These are phyloP conservation scores for Pitta sordida DNA, from an alignment of 2,113 vertebrate genomes.

Conservation along the genomic window DNA sequence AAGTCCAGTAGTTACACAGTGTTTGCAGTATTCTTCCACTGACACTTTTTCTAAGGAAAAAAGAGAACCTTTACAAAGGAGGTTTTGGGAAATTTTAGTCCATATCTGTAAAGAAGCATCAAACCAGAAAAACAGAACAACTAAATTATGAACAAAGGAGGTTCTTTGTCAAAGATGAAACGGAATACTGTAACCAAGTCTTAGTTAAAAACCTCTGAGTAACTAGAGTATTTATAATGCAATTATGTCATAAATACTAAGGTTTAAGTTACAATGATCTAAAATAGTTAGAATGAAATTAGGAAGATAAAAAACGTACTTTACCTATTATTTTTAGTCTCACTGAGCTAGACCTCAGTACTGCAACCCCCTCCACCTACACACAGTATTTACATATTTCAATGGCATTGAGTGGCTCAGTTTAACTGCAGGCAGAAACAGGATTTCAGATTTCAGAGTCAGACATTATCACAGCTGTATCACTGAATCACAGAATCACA, in stretches of 20 bases:
- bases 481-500: too few species aligned
- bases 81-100: not conserved
- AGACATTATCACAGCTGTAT: not conserved
- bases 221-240: not conserved
- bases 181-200: not conserved
- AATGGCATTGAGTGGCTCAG: not conserved
- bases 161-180: not conserved
- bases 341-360: not conserved
- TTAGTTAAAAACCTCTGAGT: not conserved
- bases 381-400: not conserved
- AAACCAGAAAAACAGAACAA: not conserved
- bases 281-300: not conserved
- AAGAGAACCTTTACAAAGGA: not conserved
- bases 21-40: not conserved
- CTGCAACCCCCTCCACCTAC: not conserved
- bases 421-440: not conserved
- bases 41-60: not conserved
- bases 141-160: not conserved
- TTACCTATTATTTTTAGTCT: not conserved
- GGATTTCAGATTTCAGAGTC: not conserved
- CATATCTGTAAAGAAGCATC: not conserved
- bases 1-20: not conserved
- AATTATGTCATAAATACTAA: not conserved
- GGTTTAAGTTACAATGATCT: not conserved
- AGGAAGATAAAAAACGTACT: not conserved